A percentile compares a stretch with the other conserved stretches of the same genome.
Evolutionary conservation across 2,797 vertebrate genomes (phyloP).

Genomic region (Chiroxiphia lanceolata): DNA sequence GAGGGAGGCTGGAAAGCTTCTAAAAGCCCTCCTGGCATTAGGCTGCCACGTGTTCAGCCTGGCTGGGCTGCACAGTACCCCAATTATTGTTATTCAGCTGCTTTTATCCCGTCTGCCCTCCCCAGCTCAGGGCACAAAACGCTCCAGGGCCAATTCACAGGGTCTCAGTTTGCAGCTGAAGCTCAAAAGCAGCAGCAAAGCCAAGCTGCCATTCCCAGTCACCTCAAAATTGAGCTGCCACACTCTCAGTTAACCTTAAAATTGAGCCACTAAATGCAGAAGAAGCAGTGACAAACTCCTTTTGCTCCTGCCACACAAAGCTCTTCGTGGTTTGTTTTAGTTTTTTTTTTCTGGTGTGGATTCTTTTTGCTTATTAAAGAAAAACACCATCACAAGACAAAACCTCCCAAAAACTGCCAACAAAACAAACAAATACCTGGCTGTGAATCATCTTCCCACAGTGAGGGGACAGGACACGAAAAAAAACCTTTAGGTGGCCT

Average conservation of each 20-base stretch:
- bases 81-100: constrained; percentile 50
- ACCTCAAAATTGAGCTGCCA: not conserved
- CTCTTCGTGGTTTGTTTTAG: not conserved
- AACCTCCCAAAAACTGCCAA: not conserved
- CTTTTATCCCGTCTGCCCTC: constrained; percentile 23
- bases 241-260: too few species aligned
- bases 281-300: not conserved
- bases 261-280: not conserved
- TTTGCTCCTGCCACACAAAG: not conserved
- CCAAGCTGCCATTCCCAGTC: not conserved
- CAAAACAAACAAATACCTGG: not conserved
- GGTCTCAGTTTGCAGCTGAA: not conserved
- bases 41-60: constrained; percentile 38
- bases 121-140: not conserved
- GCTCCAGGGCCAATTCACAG: not conserved
- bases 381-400: not conserved
- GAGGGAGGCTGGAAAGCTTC: constrained; percentile 41
- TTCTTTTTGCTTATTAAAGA: not conserved
- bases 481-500: not conserved
- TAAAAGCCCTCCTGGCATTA: constrained; percentile 42
- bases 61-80: constrained; percentile 38
- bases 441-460: not conserved
- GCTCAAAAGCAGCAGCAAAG: not conserved
- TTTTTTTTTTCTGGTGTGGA: not conserved
- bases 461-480: not conserved